Base-by-base conservation (phyloP, 2,888 invertebrate genomes). In the Malthinus flaveolus region DNA sequence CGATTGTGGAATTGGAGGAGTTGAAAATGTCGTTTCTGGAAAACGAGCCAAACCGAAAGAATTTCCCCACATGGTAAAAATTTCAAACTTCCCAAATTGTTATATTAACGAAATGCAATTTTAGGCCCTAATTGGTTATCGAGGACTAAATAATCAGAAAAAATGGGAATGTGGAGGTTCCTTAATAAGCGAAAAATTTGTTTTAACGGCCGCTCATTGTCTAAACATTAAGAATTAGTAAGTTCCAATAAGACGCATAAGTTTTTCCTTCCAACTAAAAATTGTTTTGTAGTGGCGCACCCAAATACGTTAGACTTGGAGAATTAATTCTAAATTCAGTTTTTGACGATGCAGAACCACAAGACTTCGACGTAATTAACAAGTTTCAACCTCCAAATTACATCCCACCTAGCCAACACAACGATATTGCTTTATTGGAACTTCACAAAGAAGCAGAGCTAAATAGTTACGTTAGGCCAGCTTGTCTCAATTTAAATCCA, bases 161-260 rank as follows among this genome's bases (percentile, higher is more conserved):
- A 39, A 59, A 0, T 84, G 83, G 79, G 66, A 65, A 1, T 88
- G 88, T 66, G 88, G 88, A 0, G 88, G 87, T 0, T 81, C 82
- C 2, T 76, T 89, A 12, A 82, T 89, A 50, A 84, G 84, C 49
- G 65, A 84, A 0, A 75, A 76, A 4, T 86, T 82, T 71, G 82
- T 89, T 34, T 71, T 88, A 1, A 85, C 87, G 0, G 87, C 87
- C 0, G 87, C 85, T 0, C 88, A 88, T 69, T 88, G 88, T 65
- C 71, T 63, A 11, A 31, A 23, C 11, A 6, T 33, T 42, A 45
- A 6, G 10, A 11, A 31, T n/a, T 56, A 45, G 50, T 64, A 57
- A 61, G 51, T 48, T 10, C 11, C 5, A 35, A 10, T 35, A 7
- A 5, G n/a, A n/a, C 5, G 9, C 11, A 1, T 1, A 9, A n/a